A percentile compares a stretch with the other conserved stretches of the same genome.
Conservation (phyloP, 2,888 invertebrate species). For the Hirtodrosophila cameraria region DNA sequence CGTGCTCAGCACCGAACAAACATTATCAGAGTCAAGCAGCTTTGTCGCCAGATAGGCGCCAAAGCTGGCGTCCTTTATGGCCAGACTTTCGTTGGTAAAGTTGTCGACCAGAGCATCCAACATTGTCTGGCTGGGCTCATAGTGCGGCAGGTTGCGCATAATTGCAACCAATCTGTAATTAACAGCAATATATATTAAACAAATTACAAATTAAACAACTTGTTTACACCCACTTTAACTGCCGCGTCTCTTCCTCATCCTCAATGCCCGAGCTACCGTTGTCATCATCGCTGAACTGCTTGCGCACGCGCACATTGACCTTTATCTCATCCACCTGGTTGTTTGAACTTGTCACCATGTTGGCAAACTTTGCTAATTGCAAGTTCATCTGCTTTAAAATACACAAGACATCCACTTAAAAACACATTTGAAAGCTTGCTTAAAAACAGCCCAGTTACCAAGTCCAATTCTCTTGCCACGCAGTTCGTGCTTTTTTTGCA, state of each 20-base stretch:
- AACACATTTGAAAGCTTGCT: background rate
- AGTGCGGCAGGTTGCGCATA: conserved; percentile 21
- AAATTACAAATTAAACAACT: too few species aligned
- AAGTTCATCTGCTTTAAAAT: conserved; percentile 20
- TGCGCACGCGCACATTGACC: background rate
- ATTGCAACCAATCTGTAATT: conserved; percentile 18
- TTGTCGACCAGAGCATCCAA: conserved; percentile 34
- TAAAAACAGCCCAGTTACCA: background rate
- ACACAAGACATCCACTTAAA: background rate
- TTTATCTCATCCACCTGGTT: background rate
- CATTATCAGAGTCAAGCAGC: conserved; percentile 55
- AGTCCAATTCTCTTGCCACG: background rate
- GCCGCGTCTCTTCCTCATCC: conserved; percentile 9
- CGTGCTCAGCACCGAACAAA: conserved; percentile 55
- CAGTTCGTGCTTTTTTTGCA: background rate
- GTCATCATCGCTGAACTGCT: conserved; percentile 5
- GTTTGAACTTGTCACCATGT: background rate
- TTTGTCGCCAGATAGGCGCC: conserved; percentile 43
- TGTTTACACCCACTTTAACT: conserved; percentile 15
- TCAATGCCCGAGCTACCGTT: background rate
- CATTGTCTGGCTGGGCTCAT: conserved; percentile 33
- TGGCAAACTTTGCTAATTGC: background rate
- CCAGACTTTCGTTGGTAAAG: conserved; percentile 37
- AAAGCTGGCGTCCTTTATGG: conserved; percentile 15
- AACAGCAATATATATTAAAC: background rate